These are phyloP conservation scores for Uria lomvia DNA, from an alignment of 2,113 vertebrate genomes.

Conservation along the genomic window DNA sequence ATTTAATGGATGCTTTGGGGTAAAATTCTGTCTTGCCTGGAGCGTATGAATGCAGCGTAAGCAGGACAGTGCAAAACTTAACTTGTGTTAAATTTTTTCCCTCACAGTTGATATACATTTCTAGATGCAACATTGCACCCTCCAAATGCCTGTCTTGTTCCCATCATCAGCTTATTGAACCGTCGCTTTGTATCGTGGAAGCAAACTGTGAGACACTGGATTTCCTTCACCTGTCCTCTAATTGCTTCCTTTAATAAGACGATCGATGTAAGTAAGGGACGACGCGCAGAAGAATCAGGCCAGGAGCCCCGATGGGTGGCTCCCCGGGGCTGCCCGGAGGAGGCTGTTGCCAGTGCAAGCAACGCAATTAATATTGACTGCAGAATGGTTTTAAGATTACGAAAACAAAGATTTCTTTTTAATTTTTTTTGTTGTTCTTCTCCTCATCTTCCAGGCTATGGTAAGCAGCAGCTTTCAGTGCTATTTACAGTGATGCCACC, in stretches of 20 bases:
- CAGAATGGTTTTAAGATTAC: neutral
- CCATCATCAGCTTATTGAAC: neutral
- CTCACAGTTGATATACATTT: neutral
- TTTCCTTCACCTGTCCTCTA: neutral
- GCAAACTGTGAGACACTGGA: neutral
- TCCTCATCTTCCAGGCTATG: neutral
- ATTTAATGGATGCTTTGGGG: neutral
- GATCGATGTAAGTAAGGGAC: neutral
- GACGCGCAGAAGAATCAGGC: neutral
- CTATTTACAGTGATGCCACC: neutral
- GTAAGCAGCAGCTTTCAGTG: neutral
- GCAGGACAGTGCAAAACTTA: neutral
- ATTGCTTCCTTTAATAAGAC: neutral
- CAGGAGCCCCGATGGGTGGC: neutral
- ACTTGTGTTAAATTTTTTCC: neutral
- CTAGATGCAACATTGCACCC: neutral
- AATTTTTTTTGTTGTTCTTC: too few relatives aligned
- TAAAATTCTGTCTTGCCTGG: neutral
- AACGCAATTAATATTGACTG: neutral
- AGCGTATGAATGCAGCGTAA: neutral
- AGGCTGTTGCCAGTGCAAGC: neutral
- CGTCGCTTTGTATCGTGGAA: neutral
- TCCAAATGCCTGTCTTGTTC: neutral
- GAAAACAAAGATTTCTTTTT: neutral
- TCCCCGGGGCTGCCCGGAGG: neutral